phyloP scores from a whole-genome alignment of 2,888 invertebrate genomes.

The Epinotia bilunana region DNA sequence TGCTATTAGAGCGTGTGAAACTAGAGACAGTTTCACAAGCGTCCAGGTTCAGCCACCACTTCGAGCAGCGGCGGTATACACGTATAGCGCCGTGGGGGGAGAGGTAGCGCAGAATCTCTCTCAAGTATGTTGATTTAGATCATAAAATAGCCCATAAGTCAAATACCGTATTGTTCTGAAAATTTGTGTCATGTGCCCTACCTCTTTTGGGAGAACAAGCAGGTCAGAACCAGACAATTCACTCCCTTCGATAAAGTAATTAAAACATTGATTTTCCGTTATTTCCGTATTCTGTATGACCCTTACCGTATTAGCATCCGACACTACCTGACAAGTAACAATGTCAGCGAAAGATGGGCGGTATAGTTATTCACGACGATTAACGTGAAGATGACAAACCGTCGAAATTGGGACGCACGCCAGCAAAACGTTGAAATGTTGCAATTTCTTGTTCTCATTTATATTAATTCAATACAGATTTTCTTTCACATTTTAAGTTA shows the following conservation, averaged over 20 bases:
- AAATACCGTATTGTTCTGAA: too few relatives aligned
- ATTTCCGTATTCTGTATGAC: neutral
- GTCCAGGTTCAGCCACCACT: neutral
- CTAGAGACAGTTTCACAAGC: neutral
- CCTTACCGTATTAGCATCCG: neutral
- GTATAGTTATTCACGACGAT: neutral
- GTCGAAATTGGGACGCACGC: neutral
- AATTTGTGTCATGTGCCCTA: too few relatives aligned
- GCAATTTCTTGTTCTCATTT: neutral
- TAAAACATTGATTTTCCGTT: neutral
- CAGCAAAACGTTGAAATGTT: neutral
- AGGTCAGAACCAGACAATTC: too few relatives aligned
- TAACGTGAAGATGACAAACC: conserved; percentile 1
- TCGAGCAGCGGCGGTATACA: too few relatives aligned
- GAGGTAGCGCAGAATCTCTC: too few relatives aligned
- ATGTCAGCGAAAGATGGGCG: neutral
- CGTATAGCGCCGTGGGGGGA: too few relatives aligned
- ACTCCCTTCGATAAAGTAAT: too few relatives aligned
- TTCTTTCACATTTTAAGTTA: neutral
- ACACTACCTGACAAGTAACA: conserved; percentile 6
- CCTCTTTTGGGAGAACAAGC: too few relatives aligned
- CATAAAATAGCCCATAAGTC: too few relatives aligned
- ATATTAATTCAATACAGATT: conserved; percentile 1
- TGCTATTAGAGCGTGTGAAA: conserved; percentile 22
- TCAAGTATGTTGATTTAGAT: too few relatives aligned